These are phyloP conservation scores for Oxytorus armatus DNA, from an alignment of 2,888 invertebrate species.

Conservation along the genomic window DNA sequence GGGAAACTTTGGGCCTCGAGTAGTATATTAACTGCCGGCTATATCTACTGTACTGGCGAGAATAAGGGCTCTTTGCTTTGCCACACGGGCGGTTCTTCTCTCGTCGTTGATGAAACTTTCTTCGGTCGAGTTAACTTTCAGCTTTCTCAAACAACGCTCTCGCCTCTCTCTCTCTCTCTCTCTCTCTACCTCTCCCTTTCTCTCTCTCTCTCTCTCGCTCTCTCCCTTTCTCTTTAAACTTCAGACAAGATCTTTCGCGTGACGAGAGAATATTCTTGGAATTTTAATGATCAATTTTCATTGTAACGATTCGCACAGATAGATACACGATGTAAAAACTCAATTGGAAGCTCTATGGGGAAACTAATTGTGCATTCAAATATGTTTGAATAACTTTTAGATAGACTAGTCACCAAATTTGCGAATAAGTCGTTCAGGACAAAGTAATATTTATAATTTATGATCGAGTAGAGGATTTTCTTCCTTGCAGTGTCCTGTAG, in stretches of 20 bases:
- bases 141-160: conserved; percentile 50
- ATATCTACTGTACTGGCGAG: conserved; percentile 52
- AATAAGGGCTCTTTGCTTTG: conserved; percentile 54
- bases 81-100: conserved; percentile 53
- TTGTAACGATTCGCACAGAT: neutral
- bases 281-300: neutral
- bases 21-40: conserved; percentile 52
- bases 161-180: neutral
- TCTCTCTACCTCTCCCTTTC: neutral
- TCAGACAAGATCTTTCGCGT: conserved; percentile 3
- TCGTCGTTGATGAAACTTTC: conserved; percentile 49
- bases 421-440: too few relatives aligned
- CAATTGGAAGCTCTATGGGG: neutral
- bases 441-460: too few relatives aligned
- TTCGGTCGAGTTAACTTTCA: conserved; percentile 60
- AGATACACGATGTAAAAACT: neutral
- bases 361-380: neutral
- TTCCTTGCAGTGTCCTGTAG: too few relatives aligned
- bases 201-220: neutral
- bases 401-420: too few relatives aligned
- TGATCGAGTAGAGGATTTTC: too few relatives aligned
- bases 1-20: conserved; percentile 59
- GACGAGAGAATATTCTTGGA: conserved; percentile 4
- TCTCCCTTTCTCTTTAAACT: conserved; percentile 1
- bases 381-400: neutral